A percentile compares a stretch with the other conserved stretches of the same genome.
These are phyloP conservation scores for Nomada fabriciana DNA, from an alignment of 2,888 invertebrate species.

Conservation along the genomic window DNA sequence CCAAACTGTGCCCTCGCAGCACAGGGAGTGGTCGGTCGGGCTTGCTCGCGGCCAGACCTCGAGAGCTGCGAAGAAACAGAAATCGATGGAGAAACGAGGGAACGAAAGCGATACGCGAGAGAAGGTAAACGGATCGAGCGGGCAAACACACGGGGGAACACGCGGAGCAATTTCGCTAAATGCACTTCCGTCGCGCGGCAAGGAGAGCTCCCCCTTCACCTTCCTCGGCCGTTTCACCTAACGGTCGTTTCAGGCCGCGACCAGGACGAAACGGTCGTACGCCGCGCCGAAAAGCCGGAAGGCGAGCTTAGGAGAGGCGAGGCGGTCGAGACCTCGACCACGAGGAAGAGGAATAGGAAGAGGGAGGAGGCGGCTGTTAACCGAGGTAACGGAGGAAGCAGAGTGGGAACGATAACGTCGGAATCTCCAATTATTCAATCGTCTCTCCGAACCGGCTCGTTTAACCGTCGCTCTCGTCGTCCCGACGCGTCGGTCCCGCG, in stretches of 20 bases:
- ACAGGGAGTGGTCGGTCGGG: conserved; percentile 34
- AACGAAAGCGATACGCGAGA: conserved; percentile 27
- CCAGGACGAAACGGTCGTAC: not conserved
- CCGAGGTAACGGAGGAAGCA: conserved; percentile 46
- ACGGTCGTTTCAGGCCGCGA: too few species aligned
- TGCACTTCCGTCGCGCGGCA: conserved; percentile 10
- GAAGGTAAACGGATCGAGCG: conserved; percentile 39
- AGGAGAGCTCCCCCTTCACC: too few species aligned
- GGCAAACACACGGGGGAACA: conserved; percentile 30
- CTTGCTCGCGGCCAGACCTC: not conserved
- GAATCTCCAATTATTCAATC: conserved; percentile 83
- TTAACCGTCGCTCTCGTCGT: conserved; percentile 62
- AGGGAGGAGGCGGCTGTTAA: conserved; percentile 13
- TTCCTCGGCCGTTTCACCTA: too few species aligned
- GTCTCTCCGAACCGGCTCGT: conserved; percentile 67
- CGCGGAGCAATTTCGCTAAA: conserved; percentile 58
- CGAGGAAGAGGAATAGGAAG: not conserved
- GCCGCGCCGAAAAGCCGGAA: not conserved
- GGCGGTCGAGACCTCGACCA: not conserved
- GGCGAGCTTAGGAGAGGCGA: not conserved
- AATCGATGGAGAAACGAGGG: conserved; percentile 43
- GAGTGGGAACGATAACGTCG: conserved; percentile 64
- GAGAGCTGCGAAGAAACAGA: conserved; percentile 2
- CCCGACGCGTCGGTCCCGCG: conserved; percentile 41
- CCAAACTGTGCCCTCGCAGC: not conserved